Conservation (phyloP, 2,888 invertebrate species). For the Unio delphinus region DNA sequence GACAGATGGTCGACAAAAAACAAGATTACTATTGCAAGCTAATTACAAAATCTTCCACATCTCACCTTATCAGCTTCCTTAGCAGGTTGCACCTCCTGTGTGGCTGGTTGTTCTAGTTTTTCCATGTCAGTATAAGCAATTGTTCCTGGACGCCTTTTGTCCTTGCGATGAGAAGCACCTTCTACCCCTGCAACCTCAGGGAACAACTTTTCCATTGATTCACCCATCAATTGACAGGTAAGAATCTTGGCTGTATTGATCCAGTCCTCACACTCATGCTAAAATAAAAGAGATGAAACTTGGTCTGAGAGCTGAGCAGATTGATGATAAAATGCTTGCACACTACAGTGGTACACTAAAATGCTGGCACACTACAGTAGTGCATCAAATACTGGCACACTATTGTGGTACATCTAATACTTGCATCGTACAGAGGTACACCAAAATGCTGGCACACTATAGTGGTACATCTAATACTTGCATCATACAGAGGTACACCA, state of each 20-base stretch:
- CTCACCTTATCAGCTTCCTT: conserved; percentile 6
- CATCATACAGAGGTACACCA: too few species aligned
- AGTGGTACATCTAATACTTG: too few species aligned
- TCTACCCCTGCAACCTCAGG: conserved; percentile 14
- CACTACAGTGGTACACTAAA: not conserved
- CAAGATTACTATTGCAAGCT: too few species aligned
- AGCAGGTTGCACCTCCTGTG: conserved; percentile 12
- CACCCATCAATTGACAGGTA: conserved; percentile 59
- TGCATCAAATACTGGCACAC: too few species aligned
- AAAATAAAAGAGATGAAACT: conserved; percentile 7
- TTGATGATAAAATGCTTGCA: not conserved
- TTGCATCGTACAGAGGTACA: too few species aligned
- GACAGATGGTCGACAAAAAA: too few species aligned
- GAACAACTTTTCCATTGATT: conserved; percentile 51
- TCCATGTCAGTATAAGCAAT: conserved; percentile 28
- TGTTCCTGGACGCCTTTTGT: not conserved
- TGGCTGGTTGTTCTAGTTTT: conserved; percentile 21
- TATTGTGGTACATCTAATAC: too few species aligned
- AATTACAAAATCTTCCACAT: not conserved
- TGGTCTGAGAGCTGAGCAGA: not conserved
- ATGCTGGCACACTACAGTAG: too few species aligned
- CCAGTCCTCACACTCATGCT: conserved; percentile 68
- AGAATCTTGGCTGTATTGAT: conserved; percentile 65
- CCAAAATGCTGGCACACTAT: too few species aligned
- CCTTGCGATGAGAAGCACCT: not conserved